Evolutionary conservation across 2,113 vertebrate species (phyloP).

Genomic region (Psammodynastes pulverulentus): DNA sequence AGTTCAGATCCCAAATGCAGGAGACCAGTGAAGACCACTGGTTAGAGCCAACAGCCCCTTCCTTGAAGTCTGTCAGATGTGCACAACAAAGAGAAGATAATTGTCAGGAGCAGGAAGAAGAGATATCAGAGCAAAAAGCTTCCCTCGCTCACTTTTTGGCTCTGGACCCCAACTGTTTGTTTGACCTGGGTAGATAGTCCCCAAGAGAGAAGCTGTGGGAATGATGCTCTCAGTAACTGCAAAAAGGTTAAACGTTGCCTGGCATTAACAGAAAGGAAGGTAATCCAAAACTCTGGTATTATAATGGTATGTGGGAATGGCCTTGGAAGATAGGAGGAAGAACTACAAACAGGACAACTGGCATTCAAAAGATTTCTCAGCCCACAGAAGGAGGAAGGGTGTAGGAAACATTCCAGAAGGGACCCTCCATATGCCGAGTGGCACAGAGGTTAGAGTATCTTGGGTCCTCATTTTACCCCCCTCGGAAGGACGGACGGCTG

Average conservation of each 20-base stretch:
- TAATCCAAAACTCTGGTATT: neutral
- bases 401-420: neutral
- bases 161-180: neutral
- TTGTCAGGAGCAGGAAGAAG: neutral
- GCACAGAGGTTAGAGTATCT: too few relatives aligned
- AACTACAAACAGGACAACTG: neutral
- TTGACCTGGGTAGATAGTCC: neutral
- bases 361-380: neutral
- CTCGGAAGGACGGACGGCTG: too few relatives aligned
- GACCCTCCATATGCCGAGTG: too few relatives aligned
- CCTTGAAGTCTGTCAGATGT: neutral
- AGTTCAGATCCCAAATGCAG: neutral
- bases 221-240: neutral
- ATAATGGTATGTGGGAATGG: neutral
- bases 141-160: neutral
- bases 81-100: neutral
- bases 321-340: neutral
- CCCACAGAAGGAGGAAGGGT: neutral
- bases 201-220: neutral
- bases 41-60: neutral
- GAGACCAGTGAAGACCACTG: neutral
- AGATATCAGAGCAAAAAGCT: neutral
- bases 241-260: neutral
- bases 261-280: neutral
- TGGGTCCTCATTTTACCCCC: too few relatives aligned